Base-by-base conservation (phyloP, 2,113 vertebrate species). In the Eptesicus fuscus region DNA sequence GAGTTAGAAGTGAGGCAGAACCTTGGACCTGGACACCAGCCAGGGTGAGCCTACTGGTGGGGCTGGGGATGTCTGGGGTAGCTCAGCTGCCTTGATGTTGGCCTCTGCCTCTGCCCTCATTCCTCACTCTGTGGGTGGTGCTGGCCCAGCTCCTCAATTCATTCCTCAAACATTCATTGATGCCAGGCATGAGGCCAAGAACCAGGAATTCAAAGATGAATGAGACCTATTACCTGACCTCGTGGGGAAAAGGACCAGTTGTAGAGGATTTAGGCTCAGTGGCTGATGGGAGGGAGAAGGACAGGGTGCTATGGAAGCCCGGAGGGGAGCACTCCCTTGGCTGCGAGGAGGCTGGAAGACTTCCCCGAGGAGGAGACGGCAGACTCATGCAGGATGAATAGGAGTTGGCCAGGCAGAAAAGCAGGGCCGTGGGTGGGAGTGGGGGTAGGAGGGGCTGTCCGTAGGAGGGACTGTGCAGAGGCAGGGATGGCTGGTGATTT, bases 161-260 rank as follows among this genome's bases (percentile, higher is more conserved):
- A 80, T 73, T 90, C 94, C 47, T 93, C 94, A 84, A 69, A 70
- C 74, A 80, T 70, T 65, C 84, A 71, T 83, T 13, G 5, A 28
- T 56, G 91, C 77, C 61, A 83, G 93, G 67, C 91, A 32, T 12
- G 9, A 69, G 16, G 91, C 96, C 95, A 92, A 69, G 91, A 94
- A 69, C 91, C 71, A 94, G 83, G 77, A 88, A 91, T 51, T 91
- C 42, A 85, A 86, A 91, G 73, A 92, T 53, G 59, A 93, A 69
- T 77, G 93, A 85, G 82, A 82, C 77, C 44, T 12, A 30, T 20
- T 32, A 20, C 65, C 59, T 84, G 78, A 51, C 40, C 82, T 94
- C 82, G 37, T 3, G 2, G 44, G 65, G 42, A 70, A 40, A 37
- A 83, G 69, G 42, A 86, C 35, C 32, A 70, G 30, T 63, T 9